Conservation (phyloP, 1,140 invertebrate genomes). For the Propsilocerus akamusi region DNA sequence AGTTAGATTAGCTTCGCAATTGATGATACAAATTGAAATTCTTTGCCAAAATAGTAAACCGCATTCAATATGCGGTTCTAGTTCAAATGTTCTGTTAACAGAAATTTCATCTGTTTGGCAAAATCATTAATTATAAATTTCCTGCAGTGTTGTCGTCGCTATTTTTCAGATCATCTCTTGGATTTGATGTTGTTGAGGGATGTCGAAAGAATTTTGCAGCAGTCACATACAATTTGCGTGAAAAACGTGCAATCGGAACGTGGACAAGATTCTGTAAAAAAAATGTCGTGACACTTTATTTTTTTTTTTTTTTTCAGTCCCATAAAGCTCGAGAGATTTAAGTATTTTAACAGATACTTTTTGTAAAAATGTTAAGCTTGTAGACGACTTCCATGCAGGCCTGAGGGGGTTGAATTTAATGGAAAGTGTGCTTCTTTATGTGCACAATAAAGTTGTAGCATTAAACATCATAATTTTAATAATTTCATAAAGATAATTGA, state of each 20-base stretch:
- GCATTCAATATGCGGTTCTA: neutral
- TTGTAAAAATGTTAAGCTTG: neutral
- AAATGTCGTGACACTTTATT: neutral
- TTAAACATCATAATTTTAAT: conserved; percentile 4
- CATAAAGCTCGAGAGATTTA: neutral
- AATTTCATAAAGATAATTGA: conserved; percentile 3
- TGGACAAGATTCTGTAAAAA: too few species aligned
- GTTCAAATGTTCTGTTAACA: too few species aligned
- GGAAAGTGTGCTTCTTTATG: too few species aligned
- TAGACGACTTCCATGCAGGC: neutral
- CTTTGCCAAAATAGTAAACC: neutral
- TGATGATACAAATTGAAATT: neutral
- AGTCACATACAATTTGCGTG: too few species aligned
- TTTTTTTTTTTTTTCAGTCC: neutral
- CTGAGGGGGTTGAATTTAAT: too few species aligned
- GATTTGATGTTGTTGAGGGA: too few species aligned
- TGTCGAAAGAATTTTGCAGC: too few species aligned
- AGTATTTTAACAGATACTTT: neutral
- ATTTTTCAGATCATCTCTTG: too few species aligned
- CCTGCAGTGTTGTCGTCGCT: too few species aligned
- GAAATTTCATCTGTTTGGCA: too few species aligned
- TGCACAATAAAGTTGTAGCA: neutral
- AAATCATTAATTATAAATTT: too few species aligned
- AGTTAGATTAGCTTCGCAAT: neutral
- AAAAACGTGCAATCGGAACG: too few species aligned